Conservation (phyloP, 2,113 vertebrate genomes). For the Toxotes chatareus region DNA sequence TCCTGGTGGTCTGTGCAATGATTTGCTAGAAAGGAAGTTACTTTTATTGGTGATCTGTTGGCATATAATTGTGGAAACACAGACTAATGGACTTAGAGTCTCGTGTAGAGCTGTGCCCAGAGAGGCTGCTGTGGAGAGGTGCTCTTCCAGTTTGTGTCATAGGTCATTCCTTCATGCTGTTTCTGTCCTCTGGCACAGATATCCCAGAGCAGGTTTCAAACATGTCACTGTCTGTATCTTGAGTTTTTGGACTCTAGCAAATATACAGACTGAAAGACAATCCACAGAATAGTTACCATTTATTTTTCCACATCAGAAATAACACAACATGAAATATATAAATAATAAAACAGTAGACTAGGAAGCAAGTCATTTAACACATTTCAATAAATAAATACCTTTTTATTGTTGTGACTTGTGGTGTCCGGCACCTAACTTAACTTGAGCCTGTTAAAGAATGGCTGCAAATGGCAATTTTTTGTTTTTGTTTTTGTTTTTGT, state of each 20-base stretch:
- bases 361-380: conserved; percentile 58
- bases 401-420: conserved; percentile 66
- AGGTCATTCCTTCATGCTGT: neutral
- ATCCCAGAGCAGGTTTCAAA: neutral
- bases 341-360: conserved; percentile 62
- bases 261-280: neutral
- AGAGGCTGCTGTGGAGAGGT: neutral
- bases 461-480: neutral
- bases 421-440: conserved; percentile 77
- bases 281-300: conserved; percentile 32
- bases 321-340: conserved; percentile 67
- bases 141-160: neutral
- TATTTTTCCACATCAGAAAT: conserved; percentile 55
- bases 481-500: neutral
- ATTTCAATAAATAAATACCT: conserved; percentile 91
- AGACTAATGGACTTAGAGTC: neutral
- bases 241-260: neutral
- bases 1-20: neutral
- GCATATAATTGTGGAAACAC: neutral
- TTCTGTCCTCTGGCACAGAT: neutral
- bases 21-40: neutral
- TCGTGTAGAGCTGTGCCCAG: neutral
- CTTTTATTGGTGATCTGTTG: neutral
- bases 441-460: conserved; percentile 15
- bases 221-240: neutral